phyloP scores from a whole-genome alignment of 2,888 invertebrate genomes.

The Gandaritis pyraliata region DNA sequence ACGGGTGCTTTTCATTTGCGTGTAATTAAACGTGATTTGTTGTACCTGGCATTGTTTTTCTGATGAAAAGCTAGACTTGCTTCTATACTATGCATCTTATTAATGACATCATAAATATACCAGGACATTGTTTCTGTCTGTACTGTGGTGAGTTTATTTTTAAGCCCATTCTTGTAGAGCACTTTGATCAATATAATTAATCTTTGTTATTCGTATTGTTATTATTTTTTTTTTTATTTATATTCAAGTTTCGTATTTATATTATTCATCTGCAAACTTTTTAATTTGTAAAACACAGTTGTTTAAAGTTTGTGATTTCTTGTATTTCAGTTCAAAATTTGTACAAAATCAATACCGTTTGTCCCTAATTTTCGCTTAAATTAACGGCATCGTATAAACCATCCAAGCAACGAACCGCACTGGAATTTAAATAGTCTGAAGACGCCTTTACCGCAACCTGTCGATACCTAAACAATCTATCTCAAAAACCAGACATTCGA shows the following conservation, averaged over 20 bases:
- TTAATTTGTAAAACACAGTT: too few relatives aligned
- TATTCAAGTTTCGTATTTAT: not conserved
- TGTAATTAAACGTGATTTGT: constrained; percentile 65
- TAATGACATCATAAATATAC: constrained; percentile 25
- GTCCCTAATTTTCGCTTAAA: constrained; percentile 76
- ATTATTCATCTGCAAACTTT: not conserved
- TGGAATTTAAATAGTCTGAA: constrained; percentile 83
- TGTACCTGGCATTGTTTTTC: constrained; percentile 30
- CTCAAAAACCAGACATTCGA: constrained; percentile 42
- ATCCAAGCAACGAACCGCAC: constrained; percentile 83
- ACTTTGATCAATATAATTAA: constrained; percentile 8
- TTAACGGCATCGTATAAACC: constrained; percentile 83
- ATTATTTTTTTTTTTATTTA: not conserved
- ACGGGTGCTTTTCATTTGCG: constrained; percentile 61
- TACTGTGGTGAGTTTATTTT: constrained; percentile 18
- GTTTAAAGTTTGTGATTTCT: not conserved
- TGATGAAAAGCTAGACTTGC: constrained; percentile 19
- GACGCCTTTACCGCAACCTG: constrained; percentile 69
- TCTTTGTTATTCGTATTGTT: not conserved
- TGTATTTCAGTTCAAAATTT: constrained; percentile 1
- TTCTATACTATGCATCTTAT: constrained; percentile 13
- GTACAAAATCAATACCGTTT: constrained; percentile 62
- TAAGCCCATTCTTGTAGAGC: constrained; percentile 1
- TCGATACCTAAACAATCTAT: constrained; percentile 53
- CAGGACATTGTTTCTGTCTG: constrained; percentile 18